phyloP scores from a whole-genome alignment of 2,113 vertebrate genomes.

The Varanus komodoensis region DNA sequence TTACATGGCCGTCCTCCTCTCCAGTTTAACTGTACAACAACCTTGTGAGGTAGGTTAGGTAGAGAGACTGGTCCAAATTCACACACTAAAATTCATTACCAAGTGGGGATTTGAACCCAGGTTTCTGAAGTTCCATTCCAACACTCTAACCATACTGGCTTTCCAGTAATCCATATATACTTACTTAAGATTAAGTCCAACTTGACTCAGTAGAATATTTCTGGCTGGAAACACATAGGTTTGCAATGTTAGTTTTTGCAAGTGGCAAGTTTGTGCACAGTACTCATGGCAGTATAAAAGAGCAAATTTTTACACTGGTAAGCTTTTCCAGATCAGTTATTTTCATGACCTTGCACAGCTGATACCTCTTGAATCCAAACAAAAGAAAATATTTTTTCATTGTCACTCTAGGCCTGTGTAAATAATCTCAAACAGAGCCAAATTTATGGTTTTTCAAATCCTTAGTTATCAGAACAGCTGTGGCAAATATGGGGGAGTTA shows the following conservation, averaged over 20 bases:
- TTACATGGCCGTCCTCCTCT: no score
- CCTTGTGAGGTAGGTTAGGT: no score
- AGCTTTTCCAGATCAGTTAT: constrained; percentile 30
- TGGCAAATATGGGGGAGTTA: background rate
- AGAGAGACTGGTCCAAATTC: no score
- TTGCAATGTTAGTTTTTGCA: constrained; percentile 15
- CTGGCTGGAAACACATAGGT: background rate
- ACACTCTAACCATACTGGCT: no score
- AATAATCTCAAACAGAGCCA: background rate
- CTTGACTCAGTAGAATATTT: background rate
- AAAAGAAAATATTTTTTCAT: constrained; percentile 1
- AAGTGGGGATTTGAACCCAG: no score
- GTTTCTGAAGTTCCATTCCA: no score
- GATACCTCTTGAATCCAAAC: background rate
- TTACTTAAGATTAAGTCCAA: no score
- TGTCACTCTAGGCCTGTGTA: background rate
- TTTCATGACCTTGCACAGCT: background rate
- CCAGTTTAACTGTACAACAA: no score
- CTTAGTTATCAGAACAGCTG: background rate
- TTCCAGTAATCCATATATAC: no score
- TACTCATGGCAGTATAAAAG: background rate
- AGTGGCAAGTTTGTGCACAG: background rate
- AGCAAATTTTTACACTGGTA: background rate
- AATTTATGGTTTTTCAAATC: background rate
- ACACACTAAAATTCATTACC: no score